Conservation (phyloP, 2,888 invertebrate genomes). For the Cephus runcator region DNA sequence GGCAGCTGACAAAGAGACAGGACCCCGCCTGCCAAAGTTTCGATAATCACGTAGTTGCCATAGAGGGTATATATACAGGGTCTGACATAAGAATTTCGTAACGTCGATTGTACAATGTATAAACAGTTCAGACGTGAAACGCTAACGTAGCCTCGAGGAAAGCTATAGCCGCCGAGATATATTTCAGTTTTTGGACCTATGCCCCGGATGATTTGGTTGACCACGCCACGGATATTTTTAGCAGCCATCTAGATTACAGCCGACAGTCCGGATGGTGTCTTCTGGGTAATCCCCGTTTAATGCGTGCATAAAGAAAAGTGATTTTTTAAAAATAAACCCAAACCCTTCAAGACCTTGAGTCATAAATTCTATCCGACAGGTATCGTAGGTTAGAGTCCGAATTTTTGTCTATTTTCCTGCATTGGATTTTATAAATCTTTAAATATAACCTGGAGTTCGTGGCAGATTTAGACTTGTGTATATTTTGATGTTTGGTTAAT, state of each 20-base stretch:
- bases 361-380: background rate
- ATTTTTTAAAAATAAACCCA: background rate
- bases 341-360: background rate
- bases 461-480: background rate
- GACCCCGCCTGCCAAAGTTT: conserved; percentile 9
- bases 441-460: background rate
- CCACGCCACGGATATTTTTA: conserved; percentile 59
- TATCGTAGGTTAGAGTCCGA: background rate
- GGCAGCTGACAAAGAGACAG: background rate
- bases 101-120: background rate
- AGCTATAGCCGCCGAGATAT: conserved; percentile 28
- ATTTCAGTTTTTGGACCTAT: conserved; percentile 52
- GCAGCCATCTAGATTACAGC: conserved; percentile 52
- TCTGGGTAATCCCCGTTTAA: background rate
- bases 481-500: background rate
- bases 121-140: background rate
- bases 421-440: background rate
- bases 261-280: conserved; percentile 27
- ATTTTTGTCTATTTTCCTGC: background rate
- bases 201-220: conserved; percentile 57
- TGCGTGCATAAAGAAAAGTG: background rate
- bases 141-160: background rate
- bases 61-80: background rate
- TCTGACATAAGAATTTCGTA: conserved; percentile 1
- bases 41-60: background rate